A percentile compares a stretch with the other conserved stretches of the same genome.
Conservation (phyloP, 2,797 vertebrate genomes). For the Fringilla coelebs region DNA sequence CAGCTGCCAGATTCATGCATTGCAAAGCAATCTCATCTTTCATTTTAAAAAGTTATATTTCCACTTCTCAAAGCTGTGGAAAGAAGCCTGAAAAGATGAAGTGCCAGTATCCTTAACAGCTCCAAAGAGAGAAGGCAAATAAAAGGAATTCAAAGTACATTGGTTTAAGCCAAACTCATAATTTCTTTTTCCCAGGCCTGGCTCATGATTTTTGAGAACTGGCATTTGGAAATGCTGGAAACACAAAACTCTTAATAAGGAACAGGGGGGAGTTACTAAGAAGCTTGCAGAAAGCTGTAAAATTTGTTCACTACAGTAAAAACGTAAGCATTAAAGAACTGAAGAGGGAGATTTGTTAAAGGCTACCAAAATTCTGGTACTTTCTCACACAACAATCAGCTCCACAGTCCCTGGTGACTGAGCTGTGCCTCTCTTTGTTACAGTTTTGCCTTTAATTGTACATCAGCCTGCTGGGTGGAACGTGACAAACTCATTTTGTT, state of each 20-base stretch:
- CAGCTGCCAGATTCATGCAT: not conserved
- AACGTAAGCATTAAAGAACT: not conserved
- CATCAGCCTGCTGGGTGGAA: not conserved
- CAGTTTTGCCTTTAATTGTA: slow-evolving; percentile 32
- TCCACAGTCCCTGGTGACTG: not conserved
- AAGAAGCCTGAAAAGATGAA: slow-evolving; percentile 38
- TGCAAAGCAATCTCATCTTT: slow-evolving; percentile 9
- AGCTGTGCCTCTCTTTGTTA: not conserved
- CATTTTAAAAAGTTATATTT: slow-evolving; percentile 25
- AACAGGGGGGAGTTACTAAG: not conserved
- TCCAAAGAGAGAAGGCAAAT: slow-evolving; percentile 44
- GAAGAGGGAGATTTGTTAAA: slow-evolving; percentile 10
- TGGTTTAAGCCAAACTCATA: slow-evolving; percentile 25
- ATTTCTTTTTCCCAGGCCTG: slow-evolving; percentile 28
- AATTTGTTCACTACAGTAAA: not conserved
- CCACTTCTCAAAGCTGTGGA: not conserved
- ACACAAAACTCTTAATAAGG: slow-evolving; percentile 34
- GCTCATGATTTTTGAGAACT: slow-evolving; percentile 17
- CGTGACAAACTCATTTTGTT: not conserved
- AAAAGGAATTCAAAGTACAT: slow-evolving; percentile 24
- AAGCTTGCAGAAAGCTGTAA: not conserved
- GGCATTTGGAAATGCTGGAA: not conserved
- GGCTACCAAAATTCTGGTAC: not conserved
- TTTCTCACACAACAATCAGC: not conserved
- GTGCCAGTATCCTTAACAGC: slow-evolving; percentile 14